Conservation (phyloP, 2,888 invertebrate species). For the Aleiodes leptofemur region DNA sequence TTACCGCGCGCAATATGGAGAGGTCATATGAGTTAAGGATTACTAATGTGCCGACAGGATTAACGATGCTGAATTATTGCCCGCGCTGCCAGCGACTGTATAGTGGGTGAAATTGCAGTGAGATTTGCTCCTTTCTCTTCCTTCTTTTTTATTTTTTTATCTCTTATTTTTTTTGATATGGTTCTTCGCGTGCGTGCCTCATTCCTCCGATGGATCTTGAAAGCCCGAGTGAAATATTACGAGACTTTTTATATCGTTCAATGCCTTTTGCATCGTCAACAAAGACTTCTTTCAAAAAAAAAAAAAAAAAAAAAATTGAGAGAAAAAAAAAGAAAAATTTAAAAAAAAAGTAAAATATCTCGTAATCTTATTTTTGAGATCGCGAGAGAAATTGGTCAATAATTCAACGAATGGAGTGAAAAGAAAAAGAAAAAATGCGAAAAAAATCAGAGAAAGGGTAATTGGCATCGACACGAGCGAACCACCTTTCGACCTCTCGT, state of each 20-base stretch:
- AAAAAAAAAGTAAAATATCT: constrained; percentile 27
- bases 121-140: constrained; percentile 23
- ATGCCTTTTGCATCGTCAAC: constrained; percentile 42
- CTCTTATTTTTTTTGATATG: constrained; percentile 21
- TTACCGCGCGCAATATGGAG: constrained; percentile 61
- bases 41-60: constrained; percentile 73
- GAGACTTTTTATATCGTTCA: constrained; percentile 15
- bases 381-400: constrained; percentile 44
- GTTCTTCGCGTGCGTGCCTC: constrained; percentile 47
- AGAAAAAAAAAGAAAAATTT: constrained; percentile 40
- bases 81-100: constrained; percentile 39
- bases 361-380: constrained; percentile 34
- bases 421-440: background rate
- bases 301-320: constrained; percentile 45
- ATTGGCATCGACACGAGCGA: constrained; percentile 26
- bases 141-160: constrained; percentile 19
- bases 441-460: constrained; percentile 34
- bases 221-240: constrained; percentile 17
- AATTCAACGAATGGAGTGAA: constrained; percentile 20
- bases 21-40: constrained; percentile 69
- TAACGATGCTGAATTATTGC: constrained; percentile 73
- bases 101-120: constrained; percentile 51
- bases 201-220: constrained; percentile 24
- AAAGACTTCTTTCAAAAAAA: constrained; percentile 16
- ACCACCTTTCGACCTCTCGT: constrained; percentile 41